These are phyloP conservation scores for Zaprionus camerounensis DNA, from an alignment of 1,140 invertebrate genomes.

Conservation along the genomic window DNA sequence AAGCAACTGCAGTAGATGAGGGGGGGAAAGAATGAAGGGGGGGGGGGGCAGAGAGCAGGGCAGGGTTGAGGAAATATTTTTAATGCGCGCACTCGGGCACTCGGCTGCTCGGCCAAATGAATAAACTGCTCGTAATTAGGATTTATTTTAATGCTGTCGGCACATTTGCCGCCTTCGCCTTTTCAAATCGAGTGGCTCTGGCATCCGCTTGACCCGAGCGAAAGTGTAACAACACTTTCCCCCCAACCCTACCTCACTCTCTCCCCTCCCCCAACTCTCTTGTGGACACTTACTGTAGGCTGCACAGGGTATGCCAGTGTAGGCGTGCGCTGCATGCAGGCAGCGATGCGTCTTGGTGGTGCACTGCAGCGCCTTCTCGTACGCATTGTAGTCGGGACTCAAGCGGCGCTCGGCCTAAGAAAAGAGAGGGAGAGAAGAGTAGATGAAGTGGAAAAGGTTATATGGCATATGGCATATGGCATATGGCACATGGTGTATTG, in stretches of 20 bases:
- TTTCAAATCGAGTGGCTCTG: slow-evolving; percentile 37
- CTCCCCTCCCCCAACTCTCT: not conserved
- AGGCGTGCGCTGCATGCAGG: slow-evolving; percentile 95
- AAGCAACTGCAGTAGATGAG: not conserved
- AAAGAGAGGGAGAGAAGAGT: not conserved
- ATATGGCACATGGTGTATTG: not conserved
- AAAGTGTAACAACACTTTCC: slow-evolving; percentile 53
- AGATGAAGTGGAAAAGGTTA: not conserved
- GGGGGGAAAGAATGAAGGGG: not conserved
- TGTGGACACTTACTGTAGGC: slow-evolving; percentile 90
- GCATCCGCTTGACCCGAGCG: slow-evolving; percentile 56
- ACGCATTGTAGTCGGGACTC: slow-evolving; percentile 86
- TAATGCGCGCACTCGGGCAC: slow-evolving; percentile 55
- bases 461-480: not conserved
- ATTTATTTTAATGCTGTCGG: slow-evolving; percentile 72
- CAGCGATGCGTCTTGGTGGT: slow-evolving; percentile 93
- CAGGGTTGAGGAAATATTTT: slow-evolving; percentile 48
- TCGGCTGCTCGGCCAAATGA: slow-evolving; percentile 52
- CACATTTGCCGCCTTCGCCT: slow-evolving; percentile 36
- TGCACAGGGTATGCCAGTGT: slow-evolving; percentile 94
- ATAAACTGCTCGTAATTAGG: slow-evolving; percentile 80
- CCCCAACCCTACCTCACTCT: not conserved
- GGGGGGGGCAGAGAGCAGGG: not conserved
- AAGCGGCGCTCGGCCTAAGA: slow-evolving; percentile 84
- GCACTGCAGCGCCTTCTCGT: slow-evolving; percentile 87